Percentiles rank a stretch among this genome's conserved stretches.
Conservation (phyloP, 2,113 vertebrate genomes). For the Urocitellus parryii region DNA sequence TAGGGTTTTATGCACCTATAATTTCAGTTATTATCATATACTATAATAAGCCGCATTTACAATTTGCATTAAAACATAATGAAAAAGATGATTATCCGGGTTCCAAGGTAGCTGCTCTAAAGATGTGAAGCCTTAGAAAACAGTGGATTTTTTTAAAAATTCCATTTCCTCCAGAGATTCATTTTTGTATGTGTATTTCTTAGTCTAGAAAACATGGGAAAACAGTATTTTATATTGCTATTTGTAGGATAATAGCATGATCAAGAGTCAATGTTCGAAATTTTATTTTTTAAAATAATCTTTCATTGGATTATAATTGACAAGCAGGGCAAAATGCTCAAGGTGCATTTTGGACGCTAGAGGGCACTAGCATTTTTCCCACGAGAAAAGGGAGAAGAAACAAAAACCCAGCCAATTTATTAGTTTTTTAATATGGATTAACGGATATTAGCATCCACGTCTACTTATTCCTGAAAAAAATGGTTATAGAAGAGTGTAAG, state of each 20-base stretch:
- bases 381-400: constrained; percentile 5
- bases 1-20: not conserved
- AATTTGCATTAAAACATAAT: constrained; percentile 1
- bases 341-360: constrained; percentile 14
- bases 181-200: not conserved
- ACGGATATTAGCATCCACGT: not conserved
- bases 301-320: not conserved
- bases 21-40: not conserved
- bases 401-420: not conserved
- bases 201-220: not conserved
- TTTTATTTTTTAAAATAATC: constrained; percentile 28
- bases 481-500: not conserved
- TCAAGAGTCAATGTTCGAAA: not conserved
- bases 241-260: not conserved
- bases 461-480: constrained; percentile 33
- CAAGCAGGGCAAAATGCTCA: not conserved
- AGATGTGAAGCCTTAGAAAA: constrained; percentile 34
- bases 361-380: constrained; percentile 38
- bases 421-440: constrained; percentile 25
- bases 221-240: not conserved
- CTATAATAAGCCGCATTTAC: not conserved
- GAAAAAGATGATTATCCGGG: not conserved
- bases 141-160: not conserved
- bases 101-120: constrained; percentile 7
- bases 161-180: not conserved